Evolutionary conservation across 2,888 invertebrate species (phyloP).

Genomic region (Cloeon dipterum): DNA sequence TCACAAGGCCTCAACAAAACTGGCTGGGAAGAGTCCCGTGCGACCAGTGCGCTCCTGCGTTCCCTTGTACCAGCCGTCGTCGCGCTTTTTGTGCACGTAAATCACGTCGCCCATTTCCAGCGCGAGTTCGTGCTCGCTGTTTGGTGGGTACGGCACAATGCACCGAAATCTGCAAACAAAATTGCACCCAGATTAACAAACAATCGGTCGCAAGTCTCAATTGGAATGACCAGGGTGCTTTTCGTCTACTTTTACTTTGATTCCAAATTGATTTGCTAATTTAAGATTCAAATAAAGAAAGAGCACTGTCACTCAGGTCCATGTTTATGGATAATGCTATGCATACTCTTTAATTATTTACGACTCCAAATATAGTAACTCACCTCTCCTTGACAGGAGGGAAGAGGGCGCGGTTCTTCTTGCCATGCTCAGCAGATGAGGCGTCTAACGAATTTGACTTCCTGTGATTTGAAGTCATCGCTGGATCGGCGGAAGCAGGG

Average conservation of each 20-base stretch:
- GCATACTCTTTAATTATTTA: too few relatives aligned
- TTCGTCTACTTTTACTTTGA: background rate
- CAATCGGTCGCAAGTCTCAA: too few relatives aligned
- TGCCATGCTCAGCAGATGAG: slow-evolving; percentile 23
- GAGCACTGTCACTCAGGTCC: too few relatives aligned
- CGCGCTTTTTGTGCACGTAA: slow-evolving; percentile 73
- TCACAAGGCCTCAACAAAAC: slow-evolving; percentile 61
- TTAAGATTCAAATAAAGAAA: too few relatives aligned
- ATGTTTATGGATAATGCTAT: too few relatives aligned
- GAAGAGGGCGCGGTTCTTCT: slow-evolving; percentile 21
- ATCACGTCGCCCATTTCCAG: slow-evolving; percentile 77
- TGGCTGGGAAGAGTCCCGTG: slow-evolving; percentile 85
- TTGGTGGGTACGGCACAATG: slow-evolving; percentile 84
- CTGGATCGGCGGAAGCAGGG: too few relatives aligned
- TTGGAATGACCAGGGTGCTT: too few relatives aligned
- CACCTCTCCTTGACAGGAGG: slow-evolving; percentile 28
- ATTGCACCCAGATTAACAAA: background rate
- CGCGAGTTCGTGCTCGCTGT: slow-evolving; percentile 79
- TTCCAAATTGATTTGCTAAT: too few relatives aligned
- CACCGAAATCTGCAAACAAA: slow-evolving; percentile 51
- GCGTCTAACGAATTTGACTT: slow-evolving; percentile 71
- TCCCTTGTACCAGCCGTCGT: slow-evolving; percentile 91
- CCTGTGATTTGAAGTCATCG: slow-evolving; percentile 34
- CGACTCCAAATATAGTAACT: too few relatives aligned
- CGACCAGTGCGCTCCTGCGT: slow-evolving; percentile 73